These are phyloP conservation scores for Ciconia stormi DNA, from an alignment of 2,113 vertebrate genomes.

Conservation along the genomic window DNA sequence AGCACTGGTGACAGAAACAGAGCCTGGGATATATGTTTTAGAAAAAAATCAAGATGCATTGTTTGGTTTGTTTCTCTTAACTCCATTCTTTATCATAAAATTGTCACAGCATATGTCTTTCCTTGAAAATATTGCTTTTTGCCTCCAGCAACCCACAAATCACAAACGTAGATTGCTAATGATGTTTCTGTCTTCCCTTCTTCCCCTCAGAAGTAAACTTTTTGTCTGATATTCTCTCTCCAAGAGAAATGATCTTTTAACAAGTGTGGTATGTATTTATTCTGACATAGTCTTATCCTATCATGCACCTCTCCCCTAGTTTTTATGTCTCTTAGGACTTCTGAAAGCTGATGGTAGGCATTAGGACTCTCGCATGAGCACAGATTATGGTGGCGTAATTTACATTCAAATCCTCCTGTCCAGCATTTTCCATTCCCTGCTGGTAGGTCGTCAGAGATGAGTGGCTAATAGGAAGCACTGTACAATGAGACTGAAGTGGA, in stretches of 20 bases:
- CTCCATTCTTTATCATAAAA: constrained; percentile 28
- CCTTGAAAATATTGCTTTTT: constrained; percentile 24
- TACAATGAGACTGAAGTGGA: not conserved
- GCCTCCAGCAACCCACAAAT: constrained; percentile 27
- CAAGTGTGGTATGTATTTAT: not conserved
- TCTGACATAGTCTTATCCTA: not conserved
- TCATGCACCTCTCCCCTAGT: not conserved
- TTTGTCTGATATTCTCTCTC: not conserved
- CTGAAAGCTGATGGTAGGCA: not conserved
- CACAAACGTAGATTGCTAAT: not conserved
- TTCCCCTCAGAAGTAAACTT: not conserved
- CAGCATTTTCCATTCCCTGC: not conserved
- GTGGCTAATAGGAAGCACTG: not conserved
- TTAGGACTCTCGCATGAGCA: not conserved
- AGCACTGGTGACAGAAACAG: not conserved
- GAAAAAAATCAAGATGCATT: not conserved
- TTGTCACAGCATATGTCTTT: constrained; percentile 13
- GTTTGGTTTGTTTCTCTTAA: not conserved
- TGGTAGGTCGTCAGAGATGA: not conserved
- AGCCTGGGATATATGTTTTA: not conserved
- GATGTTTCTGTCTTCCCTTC: not conserved
- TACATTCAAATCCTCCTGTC: not conserved
- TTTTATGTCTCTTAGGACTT: not conserved
- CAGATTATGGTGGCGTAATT: not conserved
- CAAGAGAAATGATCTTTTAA: not conserved